Base-by-base conservation (phyloP, 2,888 invertebrate species). In the Cantharis lateralis region DNA sequence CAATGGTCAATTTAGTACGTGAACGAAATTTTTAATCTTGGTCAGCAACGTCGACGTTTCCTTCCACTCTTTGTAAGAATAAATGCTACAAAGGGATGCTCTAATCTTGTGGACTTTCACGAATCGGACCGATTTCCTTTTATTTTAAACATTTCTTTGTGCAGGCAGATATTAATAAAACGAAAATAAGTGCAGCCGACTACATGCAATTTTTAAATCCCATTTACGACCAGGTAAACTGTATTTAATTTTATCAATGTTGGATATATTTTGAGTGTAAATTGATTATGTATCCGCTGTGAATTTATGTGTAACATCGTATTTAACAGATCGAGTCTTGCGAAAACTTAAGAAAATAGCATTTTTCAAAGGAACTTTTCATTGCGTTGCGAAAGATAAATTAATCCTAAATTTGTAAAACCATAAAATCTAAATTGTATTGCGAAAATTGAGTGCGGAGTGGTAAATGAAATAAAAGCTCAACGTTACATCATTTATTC, bases 1-100 rank as follows among this genome's bases (percentile, higher is more conserved):
- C 72, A 72, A 73, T 73, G 78, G 78, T 74, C 78, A 78, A 78
- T 78, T 78, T 73, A 74, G 76, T 78, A 78, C 78, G 78, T 78
- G 78, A 64, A 71, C 78, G 74, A 78, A 78, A 76, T 78, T 78
- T 78, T 78, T 76, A 76, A 78, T 78, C 74, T 63, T 18, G 18
- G 18, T 68, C 70, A 15, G 70, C 76, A 70, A 66, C 76, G 76
- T 72, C 76, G 74, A 76, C 78, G 71, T 75, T 76, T 75, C 64
- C 64, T 24, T 66, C 18, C 24, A 66, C 64, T 66, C 24, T 66
- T 66, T 66, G 24, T 66, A 66, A 66, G 64, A 66, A 66, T 66
- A 24, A 20, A 66, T 66, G 64, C 64, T 66, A 66, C 64, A 66
- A 66, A 66, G 64, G 24, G 64, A 66, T 20, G 20, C 20, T 66